Percentiles rank a stretch among this genome's conserved stretches.
These are phyloP conservation scores for Nephotettix cincticeps DNA, from an alignment of 1,140 invertebrate genomes.

Conservation along the genomic window DNA sequence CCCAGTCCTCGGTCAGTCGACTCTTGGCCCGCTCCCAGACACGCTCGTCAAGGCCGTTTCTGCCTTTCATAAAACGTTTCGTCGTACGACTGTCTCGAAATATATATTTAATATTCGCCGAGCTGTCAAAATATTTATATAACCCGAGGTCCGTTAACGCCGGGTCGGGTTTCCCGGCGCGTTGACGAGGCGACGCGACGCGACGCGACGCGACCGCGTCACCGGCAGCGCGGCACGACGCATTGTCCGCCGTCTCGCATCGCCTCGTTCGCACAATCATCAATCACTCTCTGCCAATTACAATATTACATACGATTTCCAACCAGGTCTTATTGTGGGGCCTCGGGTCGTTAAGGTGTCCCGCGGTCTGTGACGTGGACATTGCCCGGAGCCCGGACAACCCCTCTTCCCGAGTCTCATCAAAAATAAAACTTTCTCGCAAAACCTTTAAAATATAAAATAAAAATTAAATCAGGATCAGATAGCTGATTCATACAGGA, in stretches of 20 bases:
- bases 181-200: not conserved
- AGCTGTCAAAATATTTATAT: slow-evolving; percentile 13
- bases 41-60: not conserved
- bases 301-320: slow-evolving; percentile 15
- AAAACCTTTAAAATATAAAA: too few relatives aligned
- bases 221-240: too few relatives aligned
- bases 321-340: not conserved
- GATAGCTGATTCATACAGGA: too few relatives aligned
- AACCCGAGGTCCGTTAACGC: not conserved
- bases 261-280: not conserved
- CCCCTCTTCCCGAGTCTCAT: too few relatives aligned
- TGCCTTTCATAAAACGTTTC: slow-evolving; percentile 10
- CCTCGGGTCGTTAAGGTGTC: not conserved
- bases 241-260: not conserved
- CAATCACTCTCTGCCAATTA: slow-evolving; percentile 2
- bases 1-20: not conserved
- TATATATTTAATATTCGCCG: slow-evolving; percentile 9
- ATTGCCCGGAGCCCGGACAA: not conserved
- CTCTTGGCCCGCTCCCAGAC: not conserved
- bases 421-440: too few relatives aligned
- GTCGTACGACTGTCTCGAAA: not conserved
- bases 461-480: too few relatives aligned
- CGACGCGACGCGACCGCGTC: not conserved
- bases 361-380: not conserved
- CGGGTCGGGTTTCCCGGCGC: not conserved